Base-by-base conservation (phyloP, 2,888 invertebrate genomes). In the Smittia sp. region DNA sequence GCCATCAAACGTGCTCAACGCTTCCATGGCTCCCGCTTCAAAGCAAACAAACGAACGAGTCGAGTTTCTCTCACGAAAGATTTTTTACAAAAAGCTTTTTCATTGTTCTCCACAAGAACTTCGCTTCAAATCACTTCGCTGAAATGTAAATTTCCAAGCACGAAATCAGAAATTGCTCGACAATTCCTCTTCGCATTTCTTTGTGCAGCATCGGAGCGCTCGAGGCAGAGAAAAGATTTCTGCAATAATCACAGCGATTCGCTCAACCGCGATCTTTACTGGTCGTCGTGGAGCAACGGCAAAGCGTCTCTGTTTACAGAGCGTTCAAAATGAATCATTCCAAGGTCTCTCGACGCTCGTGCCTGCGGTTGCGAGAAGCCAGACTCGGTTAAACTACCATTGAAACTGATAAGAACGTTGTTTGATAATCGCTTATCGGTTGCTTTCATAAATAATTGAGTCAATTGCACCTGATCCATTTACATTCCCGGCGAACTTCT, bases 301-400 rank as follows among this genome's bases (percentile, higher is more conserved):
- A 22, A 58, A 58, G 22, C 58, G 58, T 58, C 18, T 58, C 58
- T 58, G 58, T 58, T 58, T 58, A 58, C 58, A 58, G 13, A 58
- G 20, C 58, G 58, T n/a, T 58, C n/a, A 3, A 46, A 58, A 22
- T n/a, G 3, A 58, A 58, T 58, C n/a, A 58, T 13, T 58, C 22
- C 58, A 58, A 58, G 58, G 58, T n/a, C 58, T 52, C 15, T 58
- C 15, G n/a, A n/a, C 2, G 11, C 11, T 9, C 46, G 58, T 58
- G 18, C n/a, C 22, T n/a, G 18, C 58, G n/a, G 6, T 46, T 58
- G 20, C 18, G 18, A 22, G 7, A 22, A 22, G 58, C 18, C n/a
- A 22, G 11, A 18, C 58, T 58, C 20, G 3, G 22, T 3, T 38
- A 58, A 58, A 22, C 58, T 20, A 6, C 9, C 6, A 58, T 22